Evolutionary conservation across 2,797 vertebrate genomes (phyloP).

Genomic region (Danio aesculapii): DNA sequence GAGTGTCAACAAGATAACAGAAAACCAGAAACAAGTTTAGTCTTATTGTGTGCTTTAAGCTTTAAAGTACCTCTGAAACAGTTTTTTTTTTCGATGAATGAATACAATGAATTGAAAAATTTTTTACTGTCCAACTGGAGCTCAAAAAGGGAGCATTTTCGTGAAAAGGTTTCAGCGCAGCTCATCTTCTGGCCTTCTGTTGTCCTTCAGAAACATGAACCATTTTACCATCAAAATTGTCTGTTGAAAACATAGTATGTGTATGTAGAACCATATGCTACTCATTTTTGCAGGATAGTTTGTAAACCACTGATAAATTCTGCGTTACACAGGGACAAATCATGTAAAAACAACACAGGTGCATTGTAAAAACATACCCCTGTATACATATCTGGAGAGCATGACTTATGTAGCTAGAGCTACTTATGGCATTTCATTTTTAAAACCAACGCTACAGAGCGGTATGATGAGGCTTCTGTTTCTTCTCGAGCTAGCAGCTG

Average conservation of each 20-base stretch:
- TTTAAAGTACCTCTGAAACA: background rate
- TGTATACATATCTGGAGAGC: no score
- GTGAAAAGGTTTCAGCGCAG: background rate
- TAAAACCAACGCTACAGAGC: no score
- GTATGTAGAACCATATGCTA: background rate
- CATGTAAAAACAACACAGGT: background rate
- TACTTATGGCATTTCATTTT: no score
- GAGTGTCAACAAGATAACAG: background rate
- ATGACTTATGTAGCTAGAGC: no score
- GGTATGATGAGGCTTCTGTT: no score
- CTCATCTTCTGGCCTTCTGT: background rate
- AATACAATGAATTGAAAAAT: background rate
- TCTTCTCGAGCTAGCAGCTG: no score
- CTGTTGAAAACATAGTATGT: background rate
- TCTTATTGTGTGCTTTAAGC: background rate
- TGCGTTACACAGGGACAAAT: background rate
- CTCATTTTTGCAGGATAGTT: background rate
- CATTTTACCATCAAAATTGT: slow-evolving; percentile 9
- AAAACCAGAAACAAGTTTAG: background rate
- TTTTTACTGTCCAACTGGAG: background rate
- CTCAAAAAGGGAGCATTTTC: background rate
- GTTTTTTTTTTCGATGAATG: background rate
- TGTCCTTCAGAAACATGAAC: background rate
- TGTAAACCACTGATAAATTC: background rate
- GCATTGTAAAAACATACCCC: no score